Conservation (phyloP, 2,888 invertebrate genomes). For the Amphipyra berbera region DNA sequence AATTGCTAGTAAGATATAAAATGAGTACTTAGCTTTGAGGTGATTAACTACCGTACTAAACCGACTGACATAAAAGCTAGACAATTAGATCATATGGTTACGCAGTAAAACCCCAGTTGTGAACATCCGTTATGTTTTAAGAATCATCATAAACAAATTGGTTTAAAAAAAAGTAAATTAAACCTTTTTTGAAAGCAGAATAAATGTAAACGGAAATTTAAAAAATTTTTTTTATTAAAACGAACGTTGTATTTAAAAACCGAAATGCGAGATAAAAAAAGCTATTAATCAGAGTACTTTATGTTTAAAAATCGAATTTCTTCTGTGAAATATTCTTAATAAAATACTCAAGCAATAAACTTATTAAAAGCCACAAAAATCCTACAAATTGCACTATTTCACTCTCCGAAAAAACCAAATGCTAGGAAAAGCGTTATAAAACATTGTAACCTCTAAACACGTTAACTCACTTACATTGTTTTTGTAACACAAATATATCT, state of each 20-base stretch:
- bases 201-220: too few species aligned
- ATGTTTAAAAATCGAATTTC: too few species aligned
- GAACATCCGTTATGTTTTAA: constrained; percentile 8
- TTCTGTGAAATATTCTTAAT: too few species aligned
- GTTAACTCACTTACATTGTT: constrained; percentile 52
- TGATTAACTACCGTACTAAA: constrained; percentile 15
- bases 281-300: too few species aligned
- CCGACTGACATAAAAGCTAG: constrained; percentile 23
- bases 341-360: too few species aligned
- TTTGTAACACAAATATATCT: constrained; percentile 54
- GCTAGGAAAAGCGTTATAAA: constrained; percentile 40
- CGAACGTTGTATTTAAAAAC: too few species aligned
- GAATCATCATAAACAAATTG: constrained; percentile 8
- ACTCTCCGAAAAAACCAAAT: constrained; percentile 17
- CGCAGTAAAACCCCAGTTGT: constrained; percentile 15
- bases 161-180: not conserved
- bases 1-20: constrained; percentile 15
- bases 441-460: constrained; percentile 36
- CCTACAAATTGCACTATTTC: constrained; percentile 7
- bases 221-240: too few species aligned
- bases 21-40: constrained; percentile 1
- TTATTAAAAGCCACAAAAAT: too few species aligned
- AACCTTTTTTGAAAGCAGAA: too few species aligned
- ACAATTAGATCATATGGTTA: constrained; percentile 17
- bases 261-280: too few species aligned